These are phyloP conservation scores for Oxystoma pomonae DNA, from an alignment of 2,888 invertebrate species.

Conservation along the genomic window DNA sequence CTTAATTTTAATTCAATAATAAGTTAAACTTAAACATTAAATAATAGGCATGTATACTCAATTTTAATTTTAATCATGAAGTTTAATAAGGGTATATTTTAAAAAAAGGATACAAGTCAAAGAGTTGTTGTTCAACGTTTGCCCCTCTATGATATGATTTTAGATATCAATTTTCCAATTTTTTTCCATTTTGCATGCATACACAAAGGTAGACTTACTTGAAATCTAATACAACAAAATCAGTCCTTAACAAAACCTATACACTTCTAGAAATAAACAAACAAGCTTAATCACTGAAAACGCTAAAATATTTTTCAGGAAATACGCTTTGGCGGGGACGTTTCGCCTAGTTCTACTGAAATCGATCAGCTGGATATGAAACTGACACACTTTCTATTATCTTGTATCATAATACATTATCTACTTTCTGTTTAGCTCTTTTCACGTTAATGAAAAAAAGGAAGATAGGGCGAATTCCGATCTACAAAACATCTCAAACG, in stretches of 20 bases:
- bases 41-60: too few species aligned
- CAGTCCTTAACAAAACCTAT: slow-evolving; percentile 14
- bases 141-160: not conserved
- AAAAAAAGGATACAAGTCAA: too few species aligned
- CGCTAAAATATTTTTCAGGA: not conserved
- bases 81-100: too few species aligned
- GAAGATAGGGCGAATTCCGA: not conserved
- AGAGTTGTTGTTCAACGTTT: too few species aligned
- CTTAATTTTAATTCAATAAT: too few species aligned
- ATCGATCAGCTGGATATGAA: slow-evolving; percentile 23
- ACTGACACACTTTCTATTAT: not conserved
- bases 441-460: not conserved
- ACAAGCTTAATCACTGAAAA: not conserved
- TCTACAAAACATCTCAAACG: too few species aligned
- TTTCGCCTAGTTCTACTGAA: slow-evolving; percentile 19
- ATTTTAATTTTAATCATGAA: too few species aligned
- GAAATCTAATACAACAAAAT: slow-evolving; percentile 14
- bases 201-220: not conserved
- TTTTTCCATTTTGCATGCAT: slow-evolving; percentile 24
- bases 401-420: too few species aligned
- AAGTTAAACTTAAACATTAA: too few species aligned
- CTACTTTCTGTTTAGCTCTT: not conserved
- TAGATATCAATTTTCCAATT: slow-evolving; percentile 19
- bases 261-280: not conserved
- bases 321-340: slow-evolving; percentile 11